Percentiles rank a stretch among this genome's conserved stretches.
Conservation (phyloP, 2,888 invertebrate genomes). For the Frankliniella intonsa region DNA sequence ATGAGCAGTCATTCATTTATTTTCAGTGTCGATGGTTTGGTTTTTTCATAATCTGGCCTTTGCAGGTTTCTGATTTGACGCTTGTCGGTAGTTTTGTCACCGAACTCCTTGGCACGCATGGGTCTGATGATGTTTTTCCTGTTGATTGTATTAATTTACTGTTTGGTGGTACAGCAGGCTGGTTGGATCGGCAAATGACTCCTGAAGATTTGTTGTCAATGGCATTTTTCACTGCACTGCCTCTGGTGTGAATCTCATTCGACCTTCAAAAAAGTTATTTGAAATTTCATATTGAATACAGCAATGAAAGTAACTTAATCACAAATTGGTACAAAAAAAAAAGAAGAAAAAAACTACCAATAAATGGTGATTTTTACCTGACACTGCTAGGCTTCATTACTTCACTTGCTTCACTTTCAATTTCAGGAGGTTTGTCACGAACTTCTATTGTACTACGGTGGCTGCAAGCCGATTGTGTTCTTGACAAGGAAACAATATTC, state of each 20-base stretch:
- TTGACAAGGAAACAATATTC: slow-evolving; percentile 6
- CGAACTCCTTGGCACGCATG: neutral
- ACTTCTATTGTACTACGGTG: neutral
- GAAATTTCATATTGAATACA: neutral
- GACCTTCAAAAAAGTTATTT: neutral
- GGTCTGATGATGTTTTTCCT: neutral
- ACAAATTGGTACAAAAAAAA: neutral
- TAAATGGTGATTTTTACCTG: neutral
- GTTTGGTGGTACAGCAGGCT: neutral
- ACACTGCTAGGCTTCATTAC: neutral
- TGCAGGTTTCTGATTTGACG: neutral
- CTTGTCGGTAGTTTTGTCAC: neutral
- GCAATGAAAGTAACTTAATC: neutral
- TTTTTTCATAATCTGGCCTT: neutral
- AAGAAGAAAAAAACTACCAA: neutral
- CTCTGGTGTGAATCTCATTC: neutral
- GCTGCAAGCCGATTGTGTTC: neutral
- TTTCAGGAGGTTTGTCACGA: neutral
- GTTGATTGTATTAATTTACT: neutral
- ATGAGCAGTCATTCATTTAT: neutral
- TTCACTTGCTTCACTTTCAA: neutral
- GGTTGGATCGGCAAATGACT: neutral
- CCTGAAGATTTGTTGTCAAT: neutral
- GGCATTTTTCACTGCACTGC: neutral
- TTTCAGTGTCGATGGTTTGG: slow-evolving; percentile 2